Evolutionary conservation across 2,888 invertebrate species (phyloP).

Genomic region (Lithophane semibrunnea): DNA sequence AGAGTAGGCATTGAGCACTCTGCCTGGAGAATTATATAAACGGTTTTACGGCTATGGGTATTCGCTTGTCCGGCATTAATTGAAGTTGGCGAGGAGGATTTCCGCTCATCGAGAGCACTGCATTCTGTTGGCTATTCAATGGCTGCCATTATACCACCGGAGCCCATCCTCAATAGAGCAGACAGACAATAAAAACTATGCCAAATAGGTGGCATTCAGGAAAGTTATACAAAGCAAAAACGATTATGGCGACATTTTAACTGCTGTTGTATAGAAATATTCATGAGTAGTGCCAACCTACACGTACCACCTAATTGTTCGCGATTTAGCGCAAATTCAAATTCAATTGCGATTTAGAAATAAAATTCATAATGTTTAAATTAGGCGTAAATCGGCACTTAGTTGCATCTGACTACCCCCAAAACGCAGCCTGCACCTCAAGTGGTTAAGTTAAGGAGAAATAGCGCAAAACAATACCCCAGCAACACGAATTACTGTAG

Average conservation of each 20-base stretch:
- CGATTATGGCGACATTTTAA: not conserved
- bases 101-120: conserved; percentile 9
- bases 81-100: conserved; percentile 9
- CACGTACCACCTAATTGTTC: not conserved
- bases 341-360: not conserved
- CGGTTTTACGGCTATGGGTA: not conserved
- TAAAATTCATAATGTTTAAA: not conserved
- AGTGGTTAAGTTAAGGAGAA: not conserved
- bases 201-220: not conserved
- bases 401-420: not conserved
- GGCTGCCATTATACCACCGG: conserved; percentile 14
- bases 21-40: conserved; percentile 13
- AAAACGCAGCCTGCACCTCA: not conserved
- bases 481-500: not conserved
- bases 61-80: conserved; percentile 19
- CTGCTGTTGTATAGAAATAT: not conserved
- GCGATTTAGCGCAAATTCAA: not conserved
- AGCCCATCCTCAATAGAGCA: conserved; percentile 12
- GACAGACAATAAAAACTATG: not conserved
- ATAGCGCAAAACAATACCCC: too few relatives aligned
- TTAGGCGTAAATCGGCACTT: not conserved
- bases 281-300: not conserved
- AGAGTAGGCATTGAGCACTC: not conserved
- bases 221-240: not conserved
- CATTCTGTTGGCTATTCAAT: conserved; percentile 33